A percentile compares a stretch with the other conserved stretches of the same genome.
Evolutionary conservation across 2,113 vertebrate genomes (phyloP).

Genomic region (Dromaius novaehollandiae): DNA sequence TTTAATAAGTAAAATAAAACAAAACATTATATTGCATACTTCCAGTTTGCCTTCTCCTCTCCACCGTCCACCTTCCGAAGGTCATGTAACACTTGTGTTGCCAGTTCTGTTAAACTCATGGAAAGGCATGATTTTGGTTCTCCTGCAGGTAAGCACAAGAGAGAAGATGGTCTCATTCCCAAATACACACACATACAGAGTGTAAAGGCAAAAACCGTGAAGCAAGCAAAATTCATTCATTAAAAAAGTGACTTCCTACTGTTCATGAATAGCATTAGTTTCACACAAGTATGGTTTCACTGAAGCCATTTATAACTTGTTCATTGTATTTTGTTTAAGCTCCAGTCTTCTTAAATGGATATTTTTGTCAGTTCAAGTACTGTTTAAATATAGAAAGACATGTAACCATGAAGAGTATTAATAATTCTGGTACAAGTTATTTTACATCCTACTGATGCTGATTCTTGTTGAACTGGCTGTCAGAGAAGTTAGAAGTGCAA

Average conservation of each 20-base stretch:
- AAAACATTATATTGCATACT: background rate
- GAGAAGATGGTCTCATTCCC: background rate
- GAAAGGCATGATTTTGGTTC: background rate
- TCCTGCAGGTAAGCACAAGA: background rate
- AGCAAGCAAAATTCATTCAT: background rate
- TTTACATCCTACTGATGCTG: background rate
- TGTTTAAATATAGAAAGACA: background rate
- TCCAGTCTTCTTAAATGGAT: background rate
- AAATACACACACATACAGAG: background rate
- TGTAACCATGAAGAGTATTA: background rate
- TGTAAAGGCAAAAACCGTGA: background rate
- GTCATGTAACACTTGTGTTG: background rate
- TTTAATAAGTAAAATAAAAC: background rate
- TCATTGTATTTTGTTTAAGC: background rate
- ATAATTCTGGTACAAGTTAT: background rate
- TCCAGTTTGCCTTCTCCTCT: background rate
- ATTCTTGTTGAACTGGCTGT: background rate
- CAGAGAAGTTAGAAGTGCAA: background rate
- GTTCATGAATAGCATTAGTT: background rate
- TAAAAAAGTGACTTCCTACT: background rate
- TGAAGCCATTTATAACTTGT: background rate
- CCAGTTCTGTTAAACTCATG: background rate
- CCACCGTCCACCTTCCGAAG: background rate
- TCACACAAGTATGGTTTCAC: background rate
- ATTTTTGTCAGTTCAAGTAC: background rate